Conservation (phyloP, 2,113 vertebrate species). For the Microcebus griseorufus region DNA sequence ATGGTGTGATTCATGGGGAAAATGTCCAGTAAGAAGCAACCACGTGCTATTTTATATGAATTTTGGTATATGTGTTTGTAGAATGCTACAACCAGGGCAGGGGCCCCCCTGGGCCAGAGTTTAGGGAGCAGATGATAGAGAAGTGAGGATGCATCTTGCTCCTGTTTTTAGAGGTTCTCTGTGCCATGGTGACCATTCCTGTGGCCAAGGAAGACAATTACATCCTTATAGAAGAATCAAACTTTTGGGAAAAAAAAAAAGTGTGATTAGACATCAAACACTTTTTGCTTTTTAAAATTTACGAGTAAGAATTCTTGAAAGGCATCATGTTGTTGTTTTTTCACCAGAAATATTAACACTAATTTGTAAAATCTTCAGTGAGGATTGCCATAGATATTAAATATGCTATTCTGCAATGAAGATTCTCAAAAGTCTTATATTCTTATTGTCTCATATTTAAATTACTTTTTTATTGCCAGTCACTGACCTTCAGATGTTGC, state of each 20-base stretch:
- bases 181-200: not conserved
- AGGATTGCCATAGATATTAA: not conserved
- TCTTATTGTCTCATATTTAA: not conserved
- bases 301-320: not conserved
- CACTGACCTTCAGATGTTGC: not conserved
- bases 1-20: not conserved
- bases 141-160: too few relatives aligned
- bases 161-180: not conserved
- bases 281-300: not conserved
- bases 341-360: not conserved
- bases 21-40: not conserved
- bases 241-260: not conserved
- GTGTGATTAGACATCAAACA: not conserved
- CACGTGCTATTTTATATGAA: too few relatives aligned
- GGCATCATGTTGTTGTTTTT: not conserved
- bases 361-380: not conserved
- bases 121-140: too few relatives aligned
- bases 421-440: not conserved
- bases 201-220: not conserved
- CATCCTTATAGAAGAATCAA: not conserved
- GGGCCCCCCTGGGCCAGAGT: not conserved
- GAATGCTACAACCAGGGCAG: fast-evolving
- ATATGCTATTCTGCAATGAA: not conserved
- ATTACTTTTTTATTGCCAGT: not conserved
- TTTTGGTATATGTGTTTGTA: not conserved